phyloP scores from a whole-genome alignment of 2,113 vertebrate species.

The Ptychochromis oligacanthus region DNA sequence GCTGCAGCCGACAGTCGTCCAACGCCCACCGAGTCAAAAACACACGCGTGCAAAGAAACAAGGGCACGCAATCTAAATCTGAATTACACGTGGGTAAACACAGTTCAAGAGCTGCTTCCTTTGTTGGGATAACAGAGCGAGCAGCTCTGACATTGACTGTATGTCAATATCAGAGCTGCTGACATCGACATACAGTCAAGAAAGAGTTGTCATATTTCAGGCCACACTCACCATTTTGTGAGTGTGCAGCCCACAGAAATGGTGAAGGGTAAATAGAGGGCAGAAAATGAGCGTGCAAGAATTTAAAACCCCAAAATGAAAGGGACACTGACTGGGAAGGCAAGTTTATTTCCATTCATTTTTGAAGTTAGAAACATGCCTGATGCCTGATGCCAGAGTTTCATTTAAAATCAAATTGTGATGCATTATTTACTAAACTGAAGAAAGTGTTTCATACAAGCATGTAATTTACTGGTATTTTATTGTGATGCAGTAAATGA shows the following conservation, averaged over 20 bases:
- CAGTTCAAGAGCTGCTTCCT: neutral
- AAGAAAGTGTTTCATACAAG: neutral
- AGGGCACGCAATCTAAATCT: slow-evolving; percentile 18
- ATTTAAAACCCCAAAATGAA: neutral
- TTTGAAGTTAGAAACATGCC: neutral
- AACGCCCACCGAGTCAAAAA: slow-evolving; percentile 37
- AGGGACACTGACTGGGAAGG: neutral
- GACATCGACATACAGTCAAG: no score
- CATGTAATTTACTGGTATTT: neutral
- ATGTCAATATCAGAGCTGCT: no score
- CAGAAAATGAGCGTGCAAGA: neutral
- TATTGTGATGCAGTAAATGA: neutral
- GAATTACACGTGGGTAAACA: slow-evolving; percentile 19
- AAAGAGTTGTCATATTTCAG: no score
- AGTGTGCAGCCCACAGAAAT: neutral
- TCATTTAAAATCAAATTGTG: neutral
- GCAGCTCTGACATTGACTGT: neutral
- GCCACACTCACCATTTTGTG: no score
- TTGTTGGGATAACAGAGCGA: neutral
- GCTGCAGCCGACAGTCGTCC: slow-evolving; percentile 33
- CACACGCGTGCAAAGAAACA: slow-evolving; percentile 9
- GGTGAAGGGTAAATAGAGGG: slow-evolving; percentile 6
- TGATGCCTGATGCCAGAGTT: rapidly evolving
- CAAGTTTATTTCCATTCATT: neutral
- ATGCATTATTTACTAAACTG: neutral